Evolutionary conservation across 23 tunicate genomes (phyloP), one percentile per base, ranked within the genome.

Genomic region (Aplidium turbinatum): DNA sequence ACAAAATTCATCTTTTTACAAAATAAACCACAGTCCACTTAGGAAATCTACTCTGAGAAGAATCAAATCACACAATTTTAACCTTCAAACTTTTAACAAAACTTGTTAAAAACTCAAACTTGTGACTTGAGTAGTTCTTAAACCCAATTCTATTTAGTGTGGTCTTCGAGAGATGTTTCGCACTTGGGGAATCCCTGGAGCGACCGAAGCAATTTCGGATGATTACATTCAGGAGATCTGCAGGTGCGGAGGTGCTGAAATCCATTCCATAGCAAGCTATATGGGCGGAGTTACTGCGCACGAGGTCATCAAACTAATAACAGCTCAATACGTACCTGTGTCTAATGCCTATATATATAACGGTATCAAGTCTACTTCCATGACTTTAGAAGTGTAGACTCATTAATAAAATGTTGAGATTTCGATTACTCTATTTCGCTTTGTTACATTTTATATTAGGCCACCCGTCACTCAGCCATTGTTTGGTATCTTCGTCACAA

Each of bases 261-360:
- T 95, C n/a, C 92, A 95, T 56, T 81, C 96, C 3, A 87, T 95
- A 18, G 99, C 99, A 13, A 58, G 87, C 18, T 95, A 80, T 63
- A 79, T 88, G 84, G 99, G 99, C 34, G 99, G 99, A 20, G 83
- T 88, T 7, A 76, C 84, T 18, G 87, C 99, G 21, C 99, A 95
- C 39, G 99, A 95, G 68, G 53, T 84, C n/a, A 84, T 95, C 42
- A 95, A 95, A 64, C 71, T 91, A 6, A 79, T 91, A 23, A 91
- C 97, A 1, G 50, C 68, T 1, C 97, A 91, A 33, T 91, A 91
- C 55, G 91, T 91, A 29, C 97, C 97, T 16, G 50, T 91, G n/a
- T 19, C 30, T 26, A 72, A 89, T 32, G 48, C 72, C 20, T 83
- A 87, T 68, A 57, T 91, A 18, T 91, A 78, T 73, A 91, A 91